Evolutionary conservation across 53 echinoderm and acorn worm genomes (phyloP).

Genomic region (Antedon mediterranea): DNA sequence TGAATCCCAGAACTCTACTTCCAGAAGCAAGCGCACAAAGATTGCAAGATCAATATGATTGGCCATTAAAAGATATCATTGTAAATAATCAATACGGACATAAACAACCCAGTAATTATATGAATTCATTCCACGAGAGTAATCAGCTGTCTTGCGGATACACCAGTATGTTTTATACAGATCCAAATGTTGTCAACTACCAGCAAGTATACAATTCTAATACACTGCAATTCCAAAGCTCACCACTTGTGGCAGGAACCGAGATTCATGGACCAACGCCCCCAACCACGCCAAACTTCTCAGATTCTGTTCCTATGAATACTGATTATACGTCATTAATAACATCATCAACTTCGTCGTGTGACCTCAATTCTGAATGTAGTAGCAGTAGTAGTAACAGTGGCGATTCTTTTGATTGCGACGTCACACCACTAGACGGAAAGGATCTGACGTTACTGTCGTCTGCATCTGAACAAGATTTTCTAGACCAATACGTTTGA

Average conservation of each 20-base stretch:
- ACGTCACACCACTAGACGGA: not conserved
- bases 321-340: not conserved
- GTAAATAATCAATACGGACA: not conserved
- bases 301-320: not conserved
- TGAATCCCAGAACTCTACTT: conserved; percentile 86
- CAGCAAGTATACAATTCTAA: not conserved
- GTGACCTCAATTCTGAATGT: not conserved
- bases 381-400: no score
- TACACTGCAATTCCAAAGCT: not conserved
- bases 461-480: not conserved
- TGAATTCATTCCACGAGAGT: not conserved
- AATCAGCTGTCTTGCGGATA: not conserved
- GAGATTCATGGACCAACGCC: not conserved
- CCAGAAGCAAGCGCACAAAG: conserved; percentile 55
- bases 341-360: not conserved
- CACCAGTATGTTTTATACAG: not conserved
- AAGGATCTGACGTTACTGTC: not conserved
- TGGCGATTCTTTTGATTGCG: not conserved
- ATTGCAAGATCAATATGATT: conserved; percentile 50
- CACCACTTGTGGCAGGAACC: not conserved
- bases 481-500: not conserved
- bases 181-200: not conserved
- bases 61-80: conserved; percentile 2
- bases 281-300: not conserved
- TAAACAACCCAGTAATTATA: not conserved